Evolutionary conservation across 2,888 invertebrate genomes (phyloP), one percentile per base, ranked within the genome.

Genomic region (Barypeithes pellucidus): DNA sequence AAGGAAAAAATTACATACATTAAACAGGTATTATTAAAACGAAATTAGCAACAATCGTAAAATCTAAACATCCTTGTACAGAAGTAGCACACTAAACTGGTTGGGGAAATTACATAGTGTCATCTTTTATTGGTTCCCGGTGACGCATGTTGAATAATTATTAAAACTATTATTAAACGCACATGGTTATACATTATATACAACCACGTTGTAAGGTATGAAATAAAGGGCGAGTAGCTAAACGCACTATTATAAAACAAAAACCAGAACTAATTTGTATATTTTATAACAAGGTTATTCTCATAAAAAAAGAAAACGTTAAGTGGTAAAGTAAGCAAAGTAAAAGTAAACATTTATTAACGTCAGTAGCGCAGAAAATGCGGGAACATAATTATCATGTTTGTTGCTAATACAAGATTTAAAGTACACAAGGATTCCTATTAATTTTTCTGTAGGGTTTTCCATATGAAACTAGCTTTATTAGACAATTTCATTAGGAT

Each of bases 331-430:
- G 61, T 62, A 72, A 67, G 54, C 50, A 72, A 72, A 72, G 72
- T 72, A 72, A 72, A 72, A 72, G 72, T 72, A 67, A 60, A 72
- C 39, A 50, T 22, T 43, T n/a, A 61, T 67, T 66, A 67, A 12
- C 11, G 20, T 50, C 72, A 72, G 72, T 72, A 33, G 72, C 72
- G 72, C 62, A 52, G 50, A 50, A 59, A 14, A 11, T 4, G 11
- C 12, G 16, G 36, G n/a, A 14, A 11, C 33, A 2, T 33, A 16
- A 39, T 29, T 14, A 36, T 43, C 22, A 41, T 62, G 11, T 62
- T 4, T 18, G 41, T n/a, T 41, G 9, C 12, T 43, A n/a, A 12
- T 5, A n/a, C 29, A 50, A 18, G 18, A 11, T 50, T 5, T 20
- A 52, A 52, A 24, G 52, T 29, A 24, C 50, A 50, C n/a, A 47